Conservation (phyloP, 64 coral and sea anemone species). For the Porites australiensis region DNA sequence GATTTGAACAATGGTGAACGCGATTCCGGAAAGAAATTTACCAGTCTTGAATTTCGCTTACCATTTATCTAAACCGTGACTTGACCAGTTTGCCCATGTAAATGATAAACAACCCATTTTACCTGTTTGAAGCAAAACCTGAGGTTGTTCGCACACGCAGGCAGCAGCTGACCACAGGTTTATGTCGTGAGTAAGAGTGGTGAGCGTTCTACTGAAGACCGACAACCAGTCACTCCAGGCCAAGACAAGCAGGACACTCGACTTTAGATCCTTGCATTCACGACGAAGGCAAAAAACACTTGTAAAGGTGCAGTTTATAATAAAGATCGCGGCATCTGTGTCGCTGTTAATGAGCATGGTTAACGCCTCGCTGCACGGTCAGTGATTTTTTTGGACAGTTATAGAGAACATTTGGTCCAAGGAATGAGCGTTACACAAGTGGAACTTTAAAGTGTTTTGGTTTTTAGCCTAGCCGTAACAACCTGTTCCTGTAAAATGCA, state of each 20-base stretch:
- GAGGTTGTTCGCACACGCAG: constrained; percentile 17
- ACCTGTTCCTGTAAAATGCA: neutral
- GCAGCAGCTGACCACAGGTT: neutral
- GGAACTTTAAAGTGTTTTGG: too few relatives aligned
- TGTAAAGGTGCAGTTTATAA: neutral
- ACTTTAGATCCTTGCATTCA: neutral
- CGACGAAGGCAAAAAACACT: constrained; percentile 20
- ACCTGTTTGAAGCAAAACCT: constrained; percentile 37
- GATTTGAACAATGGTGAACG: too few relatives aligned
- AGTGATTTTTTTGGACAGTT: too few relatives aligned
- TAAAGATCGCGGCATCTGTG: neutral
- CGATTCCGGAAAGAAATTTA: too few relatives aligned
- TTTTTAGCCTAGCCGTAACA: too few relatives aligned
- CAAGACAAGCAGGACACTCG: neutral
- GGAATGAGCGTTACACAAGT: too few relatives aligned
- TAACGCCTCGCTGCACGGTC: too few relatives aligned
- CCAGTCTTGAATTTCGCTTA: too few relatives aligned
- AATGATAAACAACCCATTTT: neutral
- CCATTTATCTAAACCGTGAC: neutral
- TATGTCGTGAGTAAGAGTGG: neutral
- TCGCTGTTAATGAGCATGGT: constrained; percentile 1
- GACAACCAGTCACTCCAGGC: neutral
- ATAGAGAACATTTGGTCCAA: too few relatives aligned
- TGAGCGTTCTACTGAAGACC: neutral
- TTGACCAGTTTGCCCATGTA: neutral